phyloP scores from a whole-genome alignment of 2,797 vertebrate species.

The Brachymystax lenok region DNA sequence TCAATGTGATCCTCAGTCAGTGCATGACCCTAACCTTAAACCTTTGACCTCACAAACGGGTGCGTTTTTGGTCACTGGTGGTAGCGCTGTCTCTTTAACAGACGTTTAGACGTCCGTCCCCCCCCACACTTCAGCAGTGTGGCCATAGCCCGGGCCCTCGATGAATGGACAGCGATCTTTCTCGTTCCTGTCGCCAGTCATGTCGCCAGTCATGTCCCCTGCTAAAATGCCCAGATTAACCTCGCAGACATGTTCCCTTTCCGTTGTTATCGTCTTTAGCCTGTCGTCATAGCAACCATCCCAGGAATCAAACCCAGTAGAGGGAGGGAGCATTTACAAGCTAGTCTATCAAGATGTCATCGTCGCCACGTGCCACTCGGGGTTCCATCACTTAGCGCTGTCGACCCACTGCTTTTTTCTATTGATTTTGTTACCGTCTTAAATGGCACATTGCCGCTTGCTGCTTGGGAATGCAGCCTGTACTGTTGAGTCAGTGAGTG shows the following conservation, averaged over 20 bases:
- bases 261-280: background rate
- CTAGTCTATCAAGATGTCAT: no score
- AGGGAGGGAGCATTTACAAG: background rate
- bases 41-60: background rate
- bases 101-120: background rate
- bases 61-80: background rate
- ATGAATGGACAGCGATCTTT: constrained; percentile 10
- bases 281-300: constrained; percentile 3
- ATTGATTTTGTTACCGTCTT: constrained; percentile 20
- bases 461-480: background rate
- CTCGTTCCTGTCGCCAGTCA: background rate
- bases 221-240: constrained; percentile 8
- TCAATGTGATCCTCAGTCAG: no score
- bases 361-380: background rate
- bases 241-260: background rate
- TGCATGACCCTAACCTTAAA: no score
- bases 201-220: background rate
- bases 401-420: background rate
- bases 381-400: constrained; percentile 8
- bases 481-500: background rate
- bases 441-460: constrained; percentile 1
- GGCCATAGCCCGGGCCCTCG: background rate
- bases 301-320: background rate
- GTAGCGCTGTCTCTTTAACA: background rate
- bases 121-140: no score